Evolutionary conservation across 53 echinoderm and acorn worm species (phyloP).

Genomic region (Echinarachnius parma): DNA sequence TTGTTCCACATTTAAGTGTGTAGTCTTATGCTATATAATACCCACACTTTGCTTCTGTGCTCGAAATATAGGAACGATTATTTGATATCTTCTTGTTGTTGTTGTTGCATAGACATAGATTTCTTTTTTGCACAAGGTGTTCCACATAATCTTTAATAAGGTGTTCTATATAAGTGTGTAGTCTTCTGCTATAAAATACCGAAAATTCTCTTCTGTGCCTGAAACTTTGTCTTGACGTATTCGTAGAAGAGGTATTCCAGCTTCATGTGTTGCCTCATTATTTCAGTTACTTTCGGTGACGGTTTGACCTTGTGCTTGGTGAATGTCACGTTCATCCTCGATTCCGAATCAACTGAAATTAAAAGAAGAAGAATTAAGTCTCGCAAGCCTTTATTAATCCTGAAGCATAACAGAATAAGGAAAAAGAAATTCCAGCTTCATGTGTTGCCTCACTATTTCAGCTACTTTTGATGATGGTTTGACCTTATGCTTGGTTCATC

Average conservation of each 20-base stretch:
- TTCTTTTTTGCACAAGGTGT: no score
- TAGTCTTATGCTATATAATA: no score
- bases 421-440: slow-evolving; percentile 76
- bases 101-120: no score
- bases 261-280: slow-evolving; percentile 50
- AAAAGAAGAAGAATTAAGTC: neutral
- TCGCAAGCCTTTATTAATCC: no score
- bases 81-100: no score
- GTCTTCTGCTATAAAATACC: slow-evolving; percentile 24
- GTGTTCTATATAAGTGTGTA: neutral
- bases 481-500: slow-evolving; percentile 57
- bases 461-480: slow-evolving; percentile 54
- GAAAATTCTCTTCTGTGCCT: slow-evolving; percentile 34
- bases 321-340: slow-evolving; percentile 8
- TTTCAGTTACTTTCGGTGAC: slow-evolving; percentile 39
- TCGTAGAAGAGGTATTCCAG: slow-evolving; percentile 79
- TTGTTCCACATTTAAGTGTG: no score
- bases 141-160: no score
- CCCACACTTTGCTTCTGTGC: no score
- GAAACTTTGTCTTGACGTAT: slow-evolving; percentile 50
- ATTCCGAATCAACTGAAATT: neutral
- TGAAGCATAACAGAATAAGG: no score
- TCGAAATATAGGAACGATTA: no score
- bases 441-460: slow-evolving; percentile 34
- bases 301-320: slow-evolving; percentile 71